Base-by-base conservation (phyloP, 2,797 vertebrate species). In the Discoglossus pictus region DNA sequence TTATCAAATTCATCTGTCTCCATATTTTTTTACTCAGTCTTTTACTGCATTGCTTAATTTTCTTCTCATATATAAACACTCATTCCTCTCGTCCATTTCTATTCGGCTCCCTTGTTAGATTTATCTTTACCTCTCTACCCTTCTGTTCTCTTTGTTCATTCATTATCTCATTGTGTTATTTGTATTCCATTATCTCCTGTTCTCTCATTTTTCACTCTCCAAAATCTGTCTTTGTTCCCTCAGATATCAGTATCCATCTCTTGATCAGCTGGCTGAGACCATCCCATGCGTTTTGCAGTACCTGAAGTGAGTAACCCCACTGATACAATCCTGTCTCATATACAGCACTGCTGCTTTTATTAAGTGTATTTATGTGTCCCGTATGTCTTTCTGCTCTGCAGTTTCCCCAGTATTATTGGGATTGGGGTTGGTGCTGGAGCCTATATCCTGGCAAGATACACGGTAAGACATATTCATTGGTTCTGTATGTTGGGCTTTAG, bases 221-320 rank as follows among this genome's bases (percentile, higher is more conserved):
- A 31, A 5, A 0, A 7, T 2, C 9, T 36, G 2, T 78, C 42
- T 71, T 24, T 13, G 13, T 2, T 40, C 21, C 13, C 42, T 12
- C 44, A 96, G 94, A 46, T 93, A 92, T 77, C 92, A 93, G 83
- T 96, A 94, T 63, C 90, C 90, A 0, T 85, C 93, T 61, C 90
- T 95, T 93, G 93, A 96, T 74, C 91, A 91, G 75, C 77, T 96
- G 52, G 89, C 93, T 1, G 92, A 96, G 78, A 96, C 94, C 92
- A 89, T 96, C 61, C 93, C 93, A 1, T 82, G 88, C 15, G 90
- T 96, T 35, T 79, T 95, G 80, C 90, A 94, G 81, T 94, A 90
- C 72, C 92, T 96, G 81, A 95, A 94, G 94, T 96, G 80, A 93
- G 93, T 89, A 15, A 35, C 10, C 67, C 27, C 53, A 47, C 25